These are phyloP conservation scores for Athripsodes cinereus DNA, from an alignment of 2,888 invertebrate species.

Conservation along the genomic window DNA sequence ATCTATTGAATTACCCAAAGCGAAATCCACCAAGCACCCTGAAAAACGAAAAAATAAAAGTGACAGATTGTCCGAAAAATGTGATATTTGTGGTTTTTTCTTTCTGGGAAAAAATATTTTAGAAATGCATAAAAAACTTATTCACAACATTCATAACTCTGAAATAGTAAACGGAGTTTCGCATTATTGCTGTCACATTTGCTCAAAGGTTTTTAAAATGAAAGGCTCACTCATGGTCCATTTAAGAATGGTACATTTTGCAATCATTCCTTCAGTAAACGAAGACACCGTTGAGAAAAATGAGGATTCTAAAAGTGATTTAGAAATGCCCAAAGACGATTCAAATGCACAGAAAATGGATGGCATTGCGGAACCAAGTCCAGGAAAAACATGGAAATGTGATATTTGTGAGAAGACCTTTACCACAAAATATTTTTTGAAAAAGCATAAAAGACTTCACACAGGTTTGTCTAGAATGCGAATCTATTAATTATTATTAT, in stretches of 20 bases:
- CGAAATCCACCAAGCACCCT: conserved; percentile 1
- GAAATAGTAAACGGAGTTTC: conserved; percentile 38
- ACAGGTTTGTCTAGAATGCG: conserved; percentile 51
- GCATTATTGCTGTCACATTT: conserved; percentile 66
- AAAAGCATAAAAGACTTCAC: conserved; percentile 82
- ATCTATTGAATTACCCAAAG: conserved; percentile 1
- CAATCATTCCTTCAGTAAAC: conserved; percentile 35
- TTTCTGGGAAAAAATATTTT: conserved; percentile 66
- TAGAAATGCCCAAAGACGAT: not conserved
- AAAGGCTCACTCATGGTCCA: conserved; percentile 77
- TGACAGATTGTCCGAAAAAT: conserved; percentile 31
- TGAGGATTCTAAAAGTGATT: conserved; percentile 9
- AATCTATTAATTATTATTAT: not conserved
- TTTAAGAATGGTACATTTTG: conserved; percentile 70
- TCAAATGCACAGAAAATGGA: conserved; percentile 27
- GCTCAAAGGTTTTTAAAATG: conserved; percentile 76
- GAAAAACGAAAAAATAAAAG: conserved; percentile 8
- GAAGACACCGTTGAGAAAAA: not conserved
- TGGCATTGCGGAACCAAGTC: conserved; percentile 30
- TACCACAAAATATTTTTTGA: conserved; percentile 83
- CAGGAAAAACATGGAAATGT: conserved; percentile 80
- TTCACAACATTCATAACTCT: conserved; percentile 51
- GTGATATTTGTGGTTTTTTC: conserved; percentile 67
- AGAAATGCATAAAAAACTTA: conserved; percentile 67
- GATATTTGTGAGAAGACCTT: conserved; percentile 79